Percentiles rank a stretch among this genome's conserved stretches.
These are phyloP conservation scores for Pristionchus pacificus DNA, from an alignment of 1,140 invertebrate genomes.

Conservation along the genomic window DNA sequence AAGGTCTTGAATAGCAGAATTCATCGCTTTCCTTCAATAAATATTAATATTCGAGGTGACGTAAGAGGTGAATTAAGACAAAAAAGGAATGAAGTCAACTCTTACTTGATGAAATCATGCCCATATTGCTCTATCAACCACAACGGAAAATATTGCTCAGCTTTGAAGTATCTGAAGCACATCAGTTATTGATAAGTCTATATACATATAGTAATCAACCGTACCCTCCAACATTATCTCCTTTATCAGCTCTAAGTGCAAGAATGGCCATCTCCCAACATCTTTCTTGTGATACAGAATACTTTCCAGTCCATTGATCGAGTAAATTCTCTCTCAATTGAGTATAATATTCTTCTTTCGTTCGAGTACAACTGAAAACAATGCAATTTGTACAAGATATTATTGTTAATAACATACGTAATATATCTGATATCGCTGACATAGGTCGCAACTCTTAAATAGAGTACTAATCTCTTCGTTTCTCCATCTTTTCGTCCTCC, in stretches of 20 bases:
- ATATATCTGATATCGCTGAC: constrained; percentile 72
- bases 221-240: constrained; percentile 63
- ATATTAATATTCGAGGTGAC: too few species aligned
- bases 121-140: constrained; percentile 66
- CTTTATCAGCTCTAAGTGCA: constrained; percentile 83
- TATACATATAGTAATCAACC: constrained; percentile 1
- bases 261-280: constrained; percentile 76
- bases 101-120: constrained; percentile 61
- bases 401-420: constrained; percentile 63
- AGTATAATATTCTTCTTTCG: constrained; percentile 84
- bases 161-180: constrained; percentile 62
- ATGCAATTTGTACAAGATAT: constrained; percentile 15
- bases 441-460: constrained; percentile 89
- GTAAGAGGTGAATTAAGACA: too few species aligned
- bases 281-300: constrained; percentile 65
- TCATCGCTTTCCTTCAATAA: too few species aligned
- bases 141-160: constrained; percentile 73
- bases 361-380: constrained; percentile 69
- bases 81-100: too few species aligned
- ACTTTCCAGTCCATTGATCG: constrained; percentile 58
- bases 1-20: constrained; percentile 72
- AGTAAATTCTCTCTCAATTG: constrained; percentile 83
- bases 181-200: not conserved
- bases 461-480: constrained; percentile 77
- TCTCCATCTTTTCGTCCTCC: constrained; percentile 82